Percentiles rank a stretch among this genome's conserved stretches.
phyloP scores from a whole-genome alignment of 2,888 invertebrate species.

The Teleiodes luculella region DNA sequence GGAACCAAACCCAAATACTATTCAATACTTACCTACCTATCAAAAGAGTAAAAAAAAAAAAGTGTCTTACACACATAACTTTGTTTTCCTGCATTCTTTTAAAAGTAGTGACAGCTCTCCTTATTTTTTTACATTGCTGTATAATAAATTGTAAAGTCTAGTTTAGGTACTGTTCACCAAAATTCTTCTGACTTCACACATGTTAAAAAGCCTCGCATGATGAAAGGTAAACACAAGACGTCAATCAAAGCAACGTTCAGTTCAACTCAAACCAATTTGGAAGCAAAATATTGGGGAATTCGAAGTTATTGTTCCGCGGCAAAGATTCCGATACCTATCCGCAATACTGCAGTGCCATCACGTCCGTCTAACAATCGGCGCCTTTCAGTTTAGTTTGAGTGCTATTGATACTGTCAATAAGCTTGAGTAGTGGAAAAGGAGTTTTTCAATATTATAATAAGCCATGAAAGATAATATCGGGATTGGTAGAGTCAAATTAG shows the following conservation, averaged over 20 bases:
- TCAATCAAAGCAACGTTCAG: not conserved
- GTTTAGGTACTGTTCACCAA: conserved; percentile 58
- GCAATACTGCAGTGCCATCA: conserved; percentile 50
- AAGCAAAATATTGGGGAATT: not conserved
- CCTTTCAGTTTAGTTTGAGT: conserved; percentile 33
- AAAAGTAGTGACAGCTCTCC: too few species aligned
- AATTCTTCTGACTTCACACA: conserved; percentile 52
- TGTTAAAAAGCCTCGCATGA: too few species aligned
- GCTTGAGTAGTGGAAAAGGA: too few species aligned
- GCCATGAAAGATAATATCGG: too few species aligned
- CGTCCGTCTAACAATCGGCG: conserved; percentile 49
- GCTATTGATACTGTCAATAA: not conserved
- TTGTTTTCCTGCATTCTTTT: too few species aligned
- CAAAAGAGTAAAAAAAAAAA: too few species aligned
- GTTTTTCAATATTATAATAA: too few species aligned
- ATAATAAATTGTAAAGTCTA: conserved; percentile 47
- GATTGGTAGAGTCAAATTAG: too few species aligned
- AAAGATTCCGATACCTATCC: conserved; percentile 29
- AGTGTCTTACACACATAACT: too few species aligned
- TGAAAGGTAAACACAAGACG: conserved; percentile 55
- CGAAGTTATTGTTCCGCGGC: not conserved
- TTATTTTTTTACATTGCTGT: too few species aligned
- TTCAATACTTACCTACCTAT: too few species aligned
- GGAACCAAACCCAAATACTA: too few species aligned
- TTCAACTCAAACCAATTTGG: not conserved